A percentile compares a stretch with the other conserved stretches of the same genome.
phyloP scores from a whole-genome alignment of 2,797 vertebrate species.

The Acestrorhynchus altus region DNA sequence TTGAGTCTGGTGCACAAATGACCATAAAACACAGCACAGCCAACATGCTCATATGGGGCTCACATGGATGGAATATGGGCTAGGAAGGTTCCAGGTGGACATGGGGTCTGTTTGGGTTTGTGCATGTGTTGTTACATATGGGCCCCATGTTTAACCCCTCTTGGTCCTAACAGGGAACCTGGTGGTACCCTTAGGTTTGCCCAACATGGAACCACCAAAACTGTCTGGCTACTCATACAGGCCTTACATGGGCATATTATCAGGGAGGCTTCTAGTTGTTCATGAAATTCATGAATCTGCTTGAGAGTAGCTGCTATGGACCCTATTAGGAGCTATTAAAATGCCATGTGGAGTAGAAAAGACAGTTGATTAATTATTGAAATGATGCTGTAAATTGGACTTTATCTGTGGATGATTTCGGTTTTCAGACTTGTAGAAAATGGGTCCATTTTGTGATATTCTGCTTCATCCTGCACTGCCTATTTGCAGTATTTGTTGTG shows the following conservation, averaged over 20 bases:
- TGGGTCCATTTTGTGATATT: slow-evolving; percentile 11
- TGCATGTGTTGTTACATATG: too few relatives aligned
- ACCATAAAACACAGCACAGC: slow-evolving; percentile 14
- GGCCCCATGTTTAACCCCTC: too few relatives aligned
- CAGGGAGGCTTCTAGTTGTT: background rate
- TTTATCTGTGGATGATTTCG: slow-evolving; percentile 54
- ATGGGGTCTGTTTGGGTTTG: too few relatives aligned
- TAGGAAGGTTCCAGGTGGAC: too few relatives aligned
- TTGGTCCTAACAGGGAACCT: too few relatives aligned
- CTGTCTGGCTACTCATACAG: too few relatives aligned
- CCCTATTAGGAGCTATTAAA: slow-evolving; percentile 62
- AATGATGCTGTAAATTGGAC: slow-evolving; percentile 64
- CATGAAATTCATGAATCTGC: slow-evolving; percentile 11
- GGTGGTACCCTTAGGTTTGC: too few relatives aligned
- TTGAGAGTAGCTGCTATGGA: slow-evolving; percentile 2
- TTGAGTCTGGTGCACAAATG: background rate
- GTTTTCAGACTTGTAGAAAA: background rate
- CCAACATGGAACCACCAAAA: too few relatives aligned
- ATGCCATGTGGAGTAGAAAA: slow-evolving; percentile 71
- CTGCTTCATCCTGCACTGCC: slow-evolving; percentile 1
- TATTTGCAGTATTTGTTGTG: slow-evolving; percentile 26
- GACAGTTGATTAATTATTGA: slow-evolving; percentile 80
- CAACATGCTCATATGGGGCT: too few relatives aligned
- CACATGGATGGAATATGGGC: too few relatives aligned
- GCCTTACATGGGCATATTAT: too few relatives aligned